Base-by-base conservation (phyloP, 2,888 invertebrate genomes). In the Tortrix viridana region DNA sequence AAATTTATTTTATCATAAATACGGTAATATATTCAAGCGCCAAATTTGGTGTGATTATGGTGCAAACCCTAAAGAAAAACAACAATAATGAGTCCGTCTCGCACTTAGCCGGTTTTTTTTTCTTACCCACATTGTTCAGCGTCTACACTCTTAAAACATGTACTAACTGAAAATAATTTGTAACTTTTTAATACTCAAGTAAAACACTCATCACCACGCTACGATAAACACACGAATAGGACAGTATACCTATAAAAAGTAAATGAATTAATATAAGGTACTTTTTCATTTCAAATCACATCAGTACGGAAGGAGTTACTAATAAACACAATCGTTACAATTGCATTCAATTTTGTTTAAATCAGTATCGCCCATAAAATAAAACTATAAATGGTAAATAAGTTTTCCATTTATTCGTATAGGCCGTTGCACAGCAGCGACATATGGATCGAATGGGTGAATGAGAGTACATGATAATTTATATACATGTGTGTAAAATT, bases 101-200 rank as follows among this genome's bases (percentile, higher is more conserved):
- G n/a, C n/a, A n/a, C n/a, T n/a, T n/a, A n/a, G n/a, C n/a, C n/a
- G n/a, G 41, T 41, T n/a, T n/a, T 32, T 5, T 12, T 5, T 18
- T 37, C 49, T 50, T 37, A 50, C 50, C 50, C 50, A 37, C 50
- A 50, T 12, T 38, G 32, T 19, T 19, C 50, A 50, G 50, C 50
- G 2, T 32, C 9, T 32, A 12, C 32, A 37, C 19, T 50, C 14
- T 7, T 26, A 38, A 37, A 3, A 20, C 37, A 32, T n/a, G 50
- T 50, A 32, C 14, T 14, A n/a, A 50, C 37, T 37, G 37, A 19
- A 50, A 50, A 32, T 37, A n/a, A 14, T 50, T 20, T 14, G 32
- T 12, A 50, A 32, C 19, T n/a, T n/a, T 37, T 50, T 50, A 50
- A 1, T 37, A 12, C 32, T 18, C 26, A 20, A n/a, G n/a, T 16